Evolutionary conservation across 2,797 vertebrate genomes (phyloP), one percentile per base, ranked within the genome.

Genomic region (Echiichthys vipera): DNA sequence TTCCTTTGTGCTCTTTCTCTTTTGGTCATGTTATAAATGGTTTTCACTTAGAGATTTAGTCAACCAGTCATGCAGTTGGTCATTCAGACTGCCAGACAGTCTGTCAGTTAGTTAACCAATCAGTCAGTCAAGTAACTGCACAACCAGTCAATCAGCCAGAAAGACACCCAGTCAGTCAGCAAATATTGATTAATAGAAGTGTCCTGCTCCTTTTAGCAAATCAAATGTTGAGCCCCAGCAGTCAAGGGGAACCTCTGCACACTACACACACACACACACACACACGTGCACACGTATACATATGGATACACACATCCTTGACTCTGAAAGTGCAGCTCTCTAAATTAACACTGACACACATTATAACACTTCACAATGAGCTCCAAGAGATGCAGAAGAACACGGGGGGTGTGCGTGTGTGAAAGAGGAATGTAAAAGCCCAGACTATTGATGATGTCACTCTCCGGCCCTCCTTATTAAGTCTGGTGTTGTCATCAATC

Each of bases 121-220:
- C 82, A 81, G 84, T 77, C 74, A 71, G 70, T 85, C 82, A 85
- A 71, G 74, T 77, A 83, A 81, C 79, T 78, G 68, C 67, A 70
- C 61, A 75, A 68, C 46, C 86, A 94, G 94, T 93, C 74, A 95
- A 95, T 96, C 96, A 96, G 91, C 95, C 94, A 95, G 91, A 92
- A 92, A 94, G 94, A 95, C 95, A 92, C 91, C 92, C 95, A 96
- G 95, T 95, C 96, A 96, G 95, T 95, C 94, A 93, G 94, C 95
- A 96, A 96, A 97, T 97, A 98, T 98, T 98, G 97, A 98, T 98
- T 98, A 96, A 97, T 97, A 97, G 96, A 96, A 95, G 95, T 95
- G 95, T 95, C 96, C 95, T 95, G 96, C 96, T 97, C 96, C 96
- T 98, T 98, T 98, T 98, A 98, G 96, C 96, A 98, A 98, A 98